phyloP scores from a whole-genome alignment of 2,797 vertebrate species.

The Sebastes matsubarae region DNA sequence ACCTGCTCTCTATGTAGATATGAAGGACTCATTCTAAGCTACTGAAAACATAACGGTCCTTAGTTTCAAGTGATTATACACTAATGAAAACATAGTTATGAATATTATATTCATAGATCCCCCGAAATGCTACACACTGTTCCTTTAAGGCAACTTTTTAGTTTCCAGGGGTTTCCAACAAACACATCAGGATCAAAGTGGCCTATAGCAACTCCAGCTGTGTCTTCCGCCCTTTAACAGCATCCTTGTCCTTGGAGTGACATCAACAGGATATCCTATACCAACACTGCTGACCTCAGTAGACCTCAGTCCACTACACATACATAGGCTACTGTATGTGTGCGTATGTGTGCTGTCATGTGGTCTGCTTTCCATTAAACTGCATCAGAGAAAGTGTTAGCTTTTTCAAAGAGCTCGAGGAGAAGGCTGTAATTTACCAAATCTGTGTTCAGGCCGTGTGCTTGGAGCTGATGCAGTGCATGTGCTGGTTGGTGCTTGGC shows the following conservation, averaged over 20 bases:
- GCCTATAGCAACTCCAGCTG: conserved; percentile 41
- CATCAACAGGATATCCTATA: conserved; percentile 65
- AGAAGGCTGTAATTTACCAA: conserved; percentile 60
- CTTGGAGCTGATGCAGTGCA: conserved; percentile 27
- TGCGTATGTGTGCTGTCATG: conserved; percentile 10
- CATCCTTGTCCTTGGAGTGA: conserved; percentile 37
- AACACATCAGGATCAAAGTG: conserved; percentile 41
- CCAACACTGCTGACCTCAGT: conserved; percentile 45
- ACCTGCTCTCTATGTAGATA: too few species aligned
- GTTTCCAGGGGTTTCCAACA: conserved; percentile 9
- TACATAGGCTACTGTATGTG: not conserved
- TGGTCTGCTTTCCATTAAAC: conserved; percentile 51
- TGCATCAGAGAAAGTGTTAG: conserved; percentile 62
- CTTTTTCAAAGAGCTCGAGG: conserved; percentile 53
- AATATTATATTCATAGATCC: too few species aligned
- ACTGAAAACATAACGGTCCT: too few species aligned
- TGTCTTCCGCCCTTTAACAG: conserved; percentile 17
- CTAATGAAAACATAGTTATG: too few species aligned
- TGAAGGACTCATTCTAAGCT: too few species aligned
- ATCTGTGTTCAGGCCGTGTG: conserved; percentile 53
- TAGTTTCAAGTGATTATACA: too few species aligned
- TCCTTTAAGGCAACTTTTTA: not conserved
- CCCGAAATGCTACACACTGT: too few species aligned
- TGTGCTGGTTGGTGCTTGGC: conserved; percentile 34
- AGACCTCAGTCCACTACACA: conserved; percentile 33